These are phyloP conservation scores for Pipistrellus pygmaeus DNA, from an alignment of 2,797 vertebrate species.

Conservation along the genomic window DNA sequence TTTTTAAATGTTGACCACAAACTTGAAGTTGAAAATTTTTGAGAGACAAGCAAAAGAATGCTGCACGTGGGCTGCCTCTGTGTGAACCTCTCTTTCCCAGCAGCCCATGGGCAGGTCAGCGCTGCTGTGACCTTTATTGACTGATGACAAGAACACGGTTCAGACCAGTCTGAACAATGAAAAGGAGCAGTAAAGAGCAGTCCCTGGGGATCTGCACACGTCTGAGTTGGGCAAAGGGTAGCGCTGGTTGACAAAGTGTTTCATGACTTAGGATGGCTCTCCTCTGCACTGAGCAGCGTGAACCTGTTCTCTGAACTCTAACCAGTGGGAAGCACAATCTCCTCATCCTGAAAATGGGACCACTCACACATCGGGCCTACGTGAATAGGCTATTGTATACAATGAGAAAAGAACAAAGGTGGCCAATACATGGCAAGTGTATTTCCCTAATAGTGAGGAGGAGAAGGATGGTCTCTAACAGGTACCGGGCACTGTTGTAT, in stretches of 20 bases:
- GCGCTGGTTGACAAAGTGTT: not conserved
- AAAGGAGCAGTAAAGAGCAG: not conserved
- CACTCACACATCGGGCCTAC: not conserved
- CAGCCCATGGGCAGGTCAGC: not conserved
- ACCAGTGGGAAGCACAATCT: not conserved
- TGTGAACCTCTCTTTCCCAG: not conserved
- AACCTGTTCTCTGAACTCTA: not conserved
- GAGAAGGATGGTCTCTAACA: not conserved
- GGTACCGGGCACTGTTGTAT: not conserved
- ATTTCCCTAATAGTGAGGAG: not conserved
- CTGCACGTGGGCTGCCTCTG: accelerated
- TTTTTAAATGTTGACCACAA: not conserved
- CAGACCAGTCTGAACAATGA: not conserved
- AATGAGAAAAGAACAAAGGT: not conserved
- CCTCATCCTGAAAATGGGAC: not conserved
- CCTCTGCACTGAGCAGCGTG: not conserved
- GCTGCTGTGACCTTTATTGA: not conserved
- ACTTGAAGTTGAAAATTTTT: not conserved
- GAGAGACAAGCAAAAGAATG: not conserved
- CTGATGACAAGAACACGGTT: not conserved
- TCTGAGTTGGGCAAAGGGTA: not conserved
- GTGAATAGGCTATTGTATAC: not conserved
- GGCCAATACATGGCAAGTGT: not conserved
- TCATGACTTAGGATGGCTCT: not conserved
- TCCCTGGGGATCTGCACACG: not conserved